Evolutionary conservation across 2,888 invertebrate genomes (phyloP).

Genomic region (Ischnura elegans): DNA sequence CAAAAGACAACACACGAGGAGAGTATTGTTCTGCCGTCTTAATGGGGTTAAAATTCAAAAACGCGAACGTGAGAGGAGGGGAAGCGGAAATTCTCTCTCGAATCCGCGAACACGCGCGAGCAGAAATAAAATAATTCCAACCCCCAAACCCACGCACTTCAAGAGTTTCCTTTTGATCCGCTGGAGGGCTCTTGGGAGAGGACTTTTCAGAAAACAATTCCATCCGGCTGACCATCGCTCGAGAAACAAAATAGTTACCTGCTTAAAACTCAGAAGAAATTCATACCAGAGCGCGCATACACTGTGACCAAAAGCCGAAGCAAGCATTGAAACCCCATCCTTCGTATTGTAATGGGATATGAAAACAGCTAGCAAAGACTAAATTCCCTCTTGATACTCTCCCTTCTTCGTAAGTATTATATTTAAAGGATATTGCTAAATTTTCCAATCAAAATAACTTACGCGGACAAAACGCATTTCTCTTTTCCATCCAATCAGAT

Average conservation of each 20-base stretch:
- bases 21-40: not conserved
- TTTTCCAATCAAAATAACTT: no score
- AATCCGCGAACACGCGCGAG: not conserved
- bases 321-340: no score
- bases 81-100: not conserved
- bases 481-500: no score
- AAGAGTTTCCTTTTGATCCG: not conserved
- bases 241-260: not conserved
- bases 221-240: not conserved
- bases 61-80: constrained; percentile 70
- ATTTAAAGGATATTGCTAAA: no score
- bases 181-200: not conserved
- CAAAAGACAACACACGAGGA: constrained; percentile 24
- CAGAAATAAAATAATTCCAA: not conserved
- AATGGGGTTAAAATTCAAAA: not conserved
- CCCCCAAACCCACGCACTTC: not conserved
- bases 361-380: no score
- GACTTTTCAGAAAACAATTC: not conserved
- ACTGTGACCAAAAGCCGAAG: no score
- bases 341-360: no score
- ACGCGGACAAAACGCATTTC: no score
- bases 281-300: no score
- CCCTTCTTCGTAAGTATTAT: no score
- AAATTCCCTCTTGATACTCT: no score
- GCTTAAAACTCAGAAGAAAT: no score